Conservation (phyloP, 2,113 vertebrate species). For the Siphamia tubifer region DNA sequence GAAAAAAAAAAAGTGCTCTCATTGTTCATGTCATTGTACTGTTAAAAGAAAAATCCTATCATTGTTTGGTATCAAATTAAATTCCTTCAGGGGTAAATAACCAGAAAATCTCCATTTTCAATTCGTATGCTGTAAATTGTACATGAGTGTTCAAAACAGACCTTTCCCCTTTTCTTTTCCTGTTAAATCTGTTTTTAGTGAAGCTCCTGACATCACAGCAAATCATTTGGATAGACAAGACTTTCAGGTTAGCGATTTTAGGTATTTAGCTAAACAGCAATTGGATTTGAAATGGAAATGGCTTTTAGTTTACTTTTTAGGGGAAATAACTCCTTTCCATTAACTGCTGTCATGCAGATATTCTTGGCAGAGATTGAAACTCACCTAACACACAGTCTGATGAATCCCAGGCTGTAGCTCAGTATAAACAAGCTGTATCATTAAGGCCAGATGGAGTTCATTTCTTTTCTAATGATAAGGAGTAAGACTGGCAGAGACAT, state of each 20-base stretch:
- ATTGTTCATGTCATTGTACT: too few species aligned
- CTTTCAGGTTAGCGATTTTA: background rate
- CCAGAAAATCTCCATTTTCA: too few species aligned
- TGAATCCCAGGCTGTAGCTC: background rate
- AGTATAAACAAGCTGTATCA: background rate
- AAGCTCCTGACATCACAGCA: too few species aligned
- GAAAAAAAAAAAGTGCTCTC: too few species aligned
- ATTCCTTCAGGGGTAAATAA: too few species aligned
- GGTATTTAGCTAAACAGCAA: background rate
- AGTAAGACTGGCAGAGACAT: background rate
- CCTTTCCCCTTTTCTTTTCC: too few species aligned
- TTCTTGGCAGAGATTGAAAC: background rate
- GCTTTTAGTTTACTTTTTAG: background rate
- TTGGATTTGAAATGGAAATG: background rate
- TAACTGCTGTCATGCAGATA: background rate
- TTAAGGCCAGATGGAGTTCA: slow-evolving; percentile 14
- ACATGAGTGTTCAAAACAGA: too few species aligned
- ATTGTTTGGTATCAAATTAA: too few species aligned
- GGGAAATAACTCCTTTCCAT: background rate
- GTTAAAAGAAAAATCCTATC: too few species aligned
- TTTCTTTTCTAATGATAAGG: slow-evolving; percentile 7
- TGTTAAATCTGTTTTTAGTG: too few species aligned
- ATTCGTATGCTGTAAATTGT: too few species aligned
- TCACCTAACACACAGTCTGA: background rate
- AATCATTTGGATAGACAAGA: too few species aligned